Base-by-base conservation (phyloP, 2,797 vertebrate species). In the Tragelaphus eurycerus region DNA sequence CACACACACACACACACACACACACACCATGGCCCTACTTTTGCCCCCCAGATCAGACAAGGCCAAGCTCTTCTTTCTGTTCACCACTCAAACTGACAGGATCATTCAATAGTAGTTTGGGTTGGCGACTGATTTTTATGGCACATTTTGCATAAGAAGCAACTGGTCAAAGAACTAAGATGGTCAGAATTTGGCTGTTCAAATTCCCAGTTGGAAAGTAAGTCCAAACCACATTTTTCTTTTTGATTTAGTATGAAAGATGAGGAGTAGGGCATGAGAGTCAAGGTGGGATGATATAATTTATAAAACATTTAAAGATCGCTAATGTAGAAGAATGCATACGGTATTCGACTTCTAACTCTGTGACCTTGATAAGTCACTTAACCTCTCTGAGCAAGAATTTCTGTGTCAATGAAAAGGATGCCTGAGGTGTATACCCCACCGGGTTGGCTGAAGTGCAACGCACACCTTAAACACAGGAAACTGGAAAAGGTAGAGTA, bases 1-100 rank as follows among this genome's bases (percentile, higher is more conserved):
- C 16, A 4, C 7, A 3, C 11, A 1, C 13, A 7, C 27, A 31
- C 1, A 31, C 60, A 62, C 60, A 64, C 29, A 0, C 59, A 0
- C 2, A 3, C 59, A 60, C 59, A 29, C 21, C 16, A 59, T 6
- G 50, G 31, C 12, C 60, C 23, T 38, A 13, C 10, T 95, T 89
- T 46, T 38, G 29, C 21, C 3, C 57, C 52, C 46, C 25, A 79
- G 29, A 87, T 93, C 23, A 87, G 82, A 60, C 46, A 82, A 81
- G 4, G 12, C 0, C 14, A 74, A 6, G 21, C 7, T 64, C 89
- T 57, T 86, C n/a, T 21, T 82, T 89, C 43, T 89, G 19, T 62
- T 92, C 1, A 23, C 31, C 4, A 43, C 1, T 57, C 54, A 86
- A 34, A 4, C 34, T 19, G 93, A 62, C 11, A 90, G 46, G 34